These are phyloP conservation scores for Schrankia costaestrigalis DNA, from an alignment of 2,888 invertebrate species.

Conservation along the genomic window DNA sequence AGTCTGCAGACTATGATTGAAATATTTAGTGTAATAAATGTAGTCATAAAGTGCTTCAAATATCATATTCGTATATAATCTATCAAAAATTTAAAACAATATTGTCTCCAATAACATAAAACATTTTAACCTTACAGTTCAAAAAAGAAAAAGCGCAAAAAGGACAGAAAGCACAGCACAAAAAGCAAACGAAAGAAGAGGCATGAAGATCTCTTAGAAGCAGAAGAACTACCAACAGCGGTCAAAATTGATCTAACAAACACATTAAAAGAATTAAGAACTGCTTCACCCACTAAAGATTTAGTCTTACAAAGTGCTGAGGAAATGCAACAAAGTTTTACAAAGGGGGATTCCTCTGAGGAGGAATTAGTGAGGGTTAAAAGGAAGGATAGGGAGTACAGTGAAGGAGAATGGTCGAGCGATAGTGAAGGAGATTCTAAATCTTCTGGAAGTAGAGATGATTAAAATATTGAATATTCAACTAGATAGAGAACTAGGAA, in stretches of 20 bases:
- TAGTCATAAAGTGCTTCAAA: no score
- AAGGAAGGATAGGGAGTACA: conserved; percentile 59
- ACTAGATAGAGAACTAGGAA: not conserved
- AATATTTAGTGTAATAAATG: no score
- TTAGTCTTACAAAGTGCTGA: conserved; percentile 40
- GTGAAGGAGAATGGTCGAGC: conserved; percentile 75
- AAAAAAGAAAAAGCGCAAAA: conserved; percentile 64
- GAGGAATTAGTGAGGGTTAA: conserved; percentile 37
- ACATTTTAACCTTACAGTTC: conserved; percentile 37
- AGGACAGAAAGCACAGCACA: conserved; percentile 57
- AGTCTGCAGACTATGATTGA: no score
- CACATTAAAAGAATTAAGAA: conserved; percentile 62
- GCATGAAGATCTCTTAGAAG: conserved; percentile 33
- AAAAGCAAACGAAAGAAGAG: conserved; percentile 55
- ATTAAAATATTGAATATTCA: conserved; percentile 1
- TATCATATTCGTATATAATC: no score
- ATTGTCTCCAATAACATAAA: no score
- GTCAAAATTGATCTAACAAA: conserved; percentile 57
- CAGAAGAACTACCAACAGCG: conserved; percentile 36
- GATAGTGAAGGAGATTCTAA: conserved; percentile 60
- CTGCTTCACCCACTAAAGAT: conserved; percentile 60
- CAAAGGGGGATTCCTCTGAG: conserved; percentile 34
- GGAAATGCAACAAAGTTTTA: conserved; percentile 19
- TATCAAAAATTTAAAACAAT: no score
- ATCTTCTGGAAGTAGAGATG: conserved; percentile 32